Base-by-base conservation (phyloP, 1,140 invertebrate genomes). In the Atopsyche davidsoni region DNA sequence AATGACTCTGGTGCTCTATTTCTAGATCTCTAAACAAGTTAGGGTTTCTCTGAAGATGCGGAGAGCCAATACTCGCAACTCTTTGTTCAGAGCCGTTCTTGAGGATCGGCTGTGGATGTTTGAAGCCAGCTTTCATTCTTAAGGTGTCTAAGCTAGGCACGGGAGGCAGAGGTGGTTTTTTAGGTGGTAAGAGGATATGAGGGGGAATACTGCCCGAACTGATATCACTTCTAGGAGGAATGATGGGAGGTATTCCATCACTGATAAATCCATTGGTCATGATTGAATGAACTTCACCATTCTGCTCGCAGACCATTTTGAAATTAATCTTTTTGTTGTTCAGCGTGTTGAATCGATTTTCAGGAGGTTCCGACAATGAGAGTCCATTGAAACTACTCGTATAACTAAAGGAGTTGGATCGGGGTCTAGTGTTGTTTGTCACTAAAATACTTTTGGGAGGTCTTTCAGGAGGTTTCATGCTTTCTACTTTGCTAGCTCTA, bases 161-260 rank as follows among this genome's bases (percentile, higher is more conserved):
- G 6, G 82, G 82, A 50, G 84, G 83, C 53, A 86, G 62, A 10
- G 82, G 83, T 31, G 82, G 83, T 66, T 85, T 86, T 63, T 81
- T 79, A 21, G 80, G 79, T 11, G 79, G 78, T 59, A 81, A 53
- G 58, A 74, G 63, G 61, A 79, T 60, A 39, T 75, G 82, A 18
- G 74, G 77, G 1, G 81, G 77, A 25, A 77, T 78, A n/a, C 76
- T 62, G 7, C 75, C 66, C 2, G 60, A 60, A 43, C 69, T 71
- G 35, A 59, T 65, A 38, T 73, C 70, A 51, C 69, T 62, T 60
- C 76, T 66, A 2, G 78, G 79, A 25, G 78, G 78, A 45, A 79
- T 42, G 46, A 70, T 68, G 4, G 76, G 76, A 7, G 76, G 70
- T 2, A 51, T 32, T 16, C 59, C 58, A 28, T 45, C 41, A 21